phyloP scores from a whole-genome alignment of 2,113 vertebrate genomes.

The Tinamus guttatus region DNA sequence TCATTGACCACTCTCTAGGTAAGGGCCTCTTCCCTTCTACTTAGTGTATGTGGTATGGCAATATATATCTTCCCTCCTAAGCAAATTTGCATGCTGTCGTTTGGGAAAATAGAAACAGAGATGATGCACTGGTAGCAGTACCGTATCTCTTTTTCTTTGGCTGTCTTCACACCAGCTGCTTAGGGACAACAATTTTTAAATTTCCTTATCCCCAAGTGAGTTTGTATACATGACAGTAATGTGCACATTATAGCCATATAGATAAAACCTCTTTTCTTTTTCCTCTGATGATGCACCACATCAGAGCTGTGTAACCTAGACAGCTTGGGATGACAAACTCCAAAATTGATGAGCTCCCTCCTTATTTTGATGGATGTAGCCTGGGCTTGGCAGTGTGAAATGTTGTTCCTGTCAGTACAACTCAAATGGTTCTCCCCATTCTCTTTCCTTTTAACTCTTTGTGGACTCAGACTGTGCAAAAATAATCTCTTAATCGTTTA shows the following conservation, averaged over 20 bases:
- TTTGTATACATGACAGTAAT: background rate
- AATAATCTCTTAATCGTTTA: background rate
- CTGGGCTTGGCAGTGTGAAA: background rate
- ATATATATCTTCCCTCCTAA: background rate
- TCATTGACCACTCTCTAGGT: background rate
- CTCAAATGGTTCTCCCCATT: background rate
- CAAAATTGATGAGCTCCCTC: background rate
- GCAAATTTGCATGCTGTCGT: background rate
- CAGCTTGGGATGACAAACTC: background rate
- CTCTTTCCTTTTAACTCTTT: background rate
- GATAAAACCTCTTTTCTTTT: background rate
- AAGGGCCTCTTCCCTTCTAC: background rate
- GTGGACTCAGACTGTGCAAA: background rate
- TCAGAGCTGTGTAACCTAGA: background rate
- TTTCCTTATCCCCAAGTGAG: background rate
- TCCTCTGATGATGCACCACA: background rate
- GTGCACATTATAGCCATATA: background rate
- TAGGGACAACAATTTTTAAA: background rate
- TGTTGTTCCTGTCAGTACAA: background rate
- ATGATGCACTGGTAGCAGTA: fast-evolving
- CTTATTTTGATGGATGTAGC: background rate
- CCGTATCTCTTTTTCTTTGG: background rate
- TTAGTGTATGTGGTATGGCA: background rate
- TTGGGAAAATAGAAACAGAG: background rate
- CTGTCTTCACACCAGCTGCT: background rate